Evolutionary conservation across 2,113 vertebrate species (phyloP), one percentile per base, ranked within the genome.

Genomic region (Protobothrops mucrosquamatus): DNA sequence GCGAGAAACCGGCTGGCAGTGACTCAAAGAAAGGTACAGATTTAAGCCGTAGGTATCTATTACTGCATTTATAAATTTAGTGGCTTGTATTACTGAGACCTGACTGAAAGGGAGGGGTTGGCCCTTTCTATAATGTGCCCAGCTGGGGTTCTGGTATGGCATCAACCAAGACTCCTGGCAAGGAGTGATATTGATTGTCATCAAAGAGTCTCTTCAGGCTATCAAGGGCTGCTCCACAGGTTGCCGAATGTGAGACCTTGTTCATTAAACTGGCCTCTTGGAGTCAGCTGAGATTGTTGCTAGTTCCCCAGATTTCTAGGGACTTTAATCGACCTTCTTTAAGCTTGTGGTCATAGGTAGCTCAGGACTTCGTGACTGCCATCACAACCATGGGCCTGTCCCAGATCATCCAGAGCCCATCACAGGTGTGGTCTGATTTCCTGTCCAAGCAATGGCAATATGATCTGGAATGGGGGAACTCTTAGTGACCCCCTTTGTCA

Each of bases 11-110:
- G 0, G 94, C 95, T 4, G 85, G 96, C 88, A 95, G 97, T 0
- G 93, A 98, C 74, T 94, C 95, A 26, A 97, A 95, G 90, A 98
- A 98, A 98, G 98, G 98, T 98, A 95, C 91, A 95, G 74, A 51
- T 26, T 46, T 61, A 46, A 52, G 74, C 39, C 26, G 5, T 86
- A 48, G 12, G 10, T 56, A 89, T 26, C n/a, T n/a, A 22, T 61
- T 4, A 3, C 22, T 34, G 5, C 23, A 8, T 52, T 12, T 61
- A 55, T 24, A 55, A 55, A n/a, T 69, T 26, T 2, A 34, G 12
- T 43, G 34, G 74, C 74, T 22, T 43, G 74, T 43, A 81, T 81
- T 81, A 81, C 34, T 1, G 2, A 81, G 34, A 43, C 20, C 34
- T 81, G 64, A 34, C 22, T 69, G 48, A 14, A 34, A 69, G 64